These are phyloP conservation scores for Drosophila rellima DNA, from an alignment of 2,888 invertebrate genomes.

Conservation along the genomic window DNA sequence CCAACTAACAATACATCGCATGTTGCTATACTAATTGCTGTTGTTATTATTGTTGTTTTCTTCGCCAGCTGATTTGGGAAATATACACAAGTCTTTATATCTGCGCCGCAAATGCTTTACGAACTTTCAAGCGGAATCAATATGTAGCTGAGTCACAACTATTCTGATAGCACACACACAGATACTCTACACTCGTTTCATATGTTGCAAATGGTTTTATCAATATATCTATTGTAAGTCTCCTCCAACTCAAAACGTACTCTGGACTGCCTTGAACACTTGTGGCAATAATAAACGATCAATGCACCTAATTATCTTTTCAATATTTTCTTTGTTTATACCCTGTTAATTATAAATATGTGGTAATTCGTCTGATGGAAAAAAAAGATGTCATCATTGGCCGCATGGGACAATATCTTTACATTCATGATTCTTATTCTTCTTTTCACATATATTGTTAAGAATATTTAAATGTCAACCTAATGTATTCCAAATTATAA, in stretches of 20 bases:
- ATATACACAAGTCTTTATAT: background rate
- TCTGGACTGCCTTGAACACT: slow-evolving; percentile 7
- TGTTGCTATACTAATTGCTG: slow-evolving; percentile 4
- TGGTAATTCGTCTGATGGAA: background rate
- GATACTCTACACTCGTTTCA: slow-evolving; percentile 1
- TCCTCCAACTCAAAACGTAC: background rate
- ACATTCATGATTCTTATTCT: too few relatives aligned
- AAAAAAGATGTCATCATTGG: background rate
- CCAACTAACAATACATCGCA: slow-evolving; percentile 44
- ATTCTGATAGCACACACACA: slow-evolving; percentile 2
- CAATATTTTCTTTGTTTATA: background rate
- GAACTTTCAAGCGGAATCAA: slow-evolving; percentile 14
- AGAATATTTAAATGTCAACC: too few relatives aligned
- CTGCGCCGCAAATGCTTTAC: slow-evolving; percentile 13
- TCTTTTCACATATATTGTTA: too few relatives aligned
- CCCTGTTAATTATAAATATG: slow-evolving; percentile 1
- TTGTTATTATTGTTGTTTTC: slow-evolving; percentile 8
- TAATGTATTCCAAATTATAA: too few relatives aligned
- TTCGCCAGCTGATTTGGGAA: slow-evolving; percentile 28
- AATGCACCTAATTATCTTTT: slow-evolving; percentile 14
- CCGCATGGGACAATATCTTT: background rate
- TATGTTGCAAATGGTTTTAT: background rate
- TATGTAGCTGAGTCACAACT: background rate
- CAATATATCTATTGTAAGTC: background rate
- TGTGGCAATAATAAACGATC: slow-evolving; percentile 21